Base-by-base conservation (phyloP, 2,888 invertebrate species). In the Trissolcus brochymenae region DNA sequence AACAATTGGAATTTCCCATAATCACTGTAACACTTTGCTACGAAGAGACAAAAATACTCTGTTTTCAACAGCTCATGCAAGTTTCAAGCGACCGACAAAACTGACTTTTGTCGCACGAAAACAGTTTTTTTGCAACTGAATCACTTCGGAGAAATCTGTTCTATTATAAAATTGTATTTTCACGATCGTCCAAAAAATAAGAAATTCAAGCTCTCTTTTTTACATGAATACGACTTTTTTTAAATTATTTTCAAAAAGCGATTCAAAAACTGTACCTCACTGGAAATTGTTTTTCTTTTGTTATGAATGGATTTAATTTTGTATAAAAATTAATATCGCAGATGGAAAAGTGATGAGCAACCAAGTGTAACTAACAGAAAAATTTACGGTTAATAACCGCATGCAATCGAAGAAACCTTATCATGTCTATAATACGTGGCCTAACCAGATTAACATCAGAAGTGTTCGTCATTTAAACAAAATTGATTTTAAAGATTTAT, bases 1-100 rank as follows among this genome's bases (percentile, higher is more conserved):
- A 71, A 14, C 71, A 71, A 17, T 51, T 43, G 7, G 53, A 29
- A 16, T 71, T 71, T 57, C 71, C 71, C 71, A 71, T 71, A 11
- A 35, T 35, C 7, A 9, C 35, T 11, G 0, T 1, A 35, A 7
- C 35, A 11, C 11, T 6, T 35, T 35, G 6, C 9, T 35, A 3
- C 9, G 29, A 29, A 29, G 9, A 35, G 35, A 35, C 0, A 35
- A 11, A 29, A 7, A 35, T 0, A 11, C 9, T 0, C 4, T 29
- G 21, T 41, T 51, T 57, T 0, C 49, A 51, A 49, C 62, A 50
- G 35, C 41, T 62, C 35, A 11, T 19, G 57, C 51, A 46, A 21
- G 64, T 41, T 17, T 29, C 25, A 50, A 16, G 50, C 13, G 54
- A 70, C 16, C 49, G 50, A 53, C 51, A 57, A 72, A 72, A 59